A percentile compares a stretch with the other conserved stretches of the same genome.
phyloP scores from a whole-genome alignment of 1,140 invertebrate genomes.

The Ceratosolen fusciceps region DNA sequence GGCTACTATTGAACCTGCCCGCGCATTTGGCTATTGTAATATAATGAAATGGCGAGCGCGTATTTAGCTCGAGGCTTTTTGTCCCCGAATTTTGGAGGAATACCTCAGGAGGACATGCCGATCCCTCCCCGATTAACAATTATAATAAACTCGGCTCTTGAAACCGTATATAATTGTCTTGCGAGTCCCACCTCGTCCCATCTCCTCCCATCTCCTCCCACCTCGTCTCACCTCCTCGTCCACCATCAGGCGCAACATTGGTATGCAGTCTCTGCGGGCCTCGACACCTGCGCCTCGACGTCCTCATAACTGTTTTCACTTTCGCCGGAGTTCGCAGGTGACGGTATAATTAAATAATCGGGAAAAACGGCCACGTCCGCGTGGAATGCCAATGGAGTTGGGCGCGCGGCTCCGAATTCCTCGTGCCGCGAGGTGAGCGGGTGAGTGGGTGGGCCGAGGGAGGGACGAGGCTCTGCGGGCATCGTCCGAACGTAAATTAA shows the following conservation, averaged over 20 bases:
- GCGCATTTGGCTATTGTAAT: too few relatives aligned
- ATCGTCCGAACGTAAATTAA: not conserved
- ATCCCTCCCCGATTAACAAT: slow-evolving; percentile 22
- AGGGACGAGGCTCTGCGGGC: not conserved
- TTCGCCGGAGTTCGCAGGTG: slow-evolving; percentile 39
- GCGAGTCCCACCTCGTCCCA: not conserved
- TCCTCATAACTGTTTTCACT: slow-evolving; percentile 33
- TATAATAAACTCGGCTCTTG: too few relatives aligned
- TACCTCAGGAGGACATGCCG: not conserved
- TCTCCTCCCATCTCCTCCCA: not conserved
- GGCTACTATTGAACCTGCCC: too few relatives aligned
- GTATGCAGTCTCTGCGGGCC: not conserved
- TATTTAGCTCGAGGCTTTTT: not conserved
- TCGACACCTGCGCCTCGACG: slow-evolving; percentile 16
- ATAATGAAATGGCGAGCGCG: too few relatives aligned
- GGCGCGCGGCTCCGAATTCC: not conserved
- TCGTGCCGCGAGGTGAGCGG: too few relatives aligned
- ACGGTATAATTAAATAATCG: slow-evolving; percentile 36
- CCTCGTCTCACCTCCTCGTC: not conserved
- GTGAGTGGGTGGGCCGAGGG: too few relatives aligned
- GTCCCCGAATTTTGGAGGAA: slow-evolving; percentile 1
- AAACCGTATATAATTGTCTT: too few relatives aligned
- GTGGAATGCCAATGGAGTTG: slow-evolving; percentile 1
- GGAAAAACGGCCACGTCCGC: not conserved
- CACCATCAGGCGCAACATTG: not conserved